Base-by-base conservation (phyloP, 2,888 invertebrate genomes). In the Chalcis sispes region DNA sequence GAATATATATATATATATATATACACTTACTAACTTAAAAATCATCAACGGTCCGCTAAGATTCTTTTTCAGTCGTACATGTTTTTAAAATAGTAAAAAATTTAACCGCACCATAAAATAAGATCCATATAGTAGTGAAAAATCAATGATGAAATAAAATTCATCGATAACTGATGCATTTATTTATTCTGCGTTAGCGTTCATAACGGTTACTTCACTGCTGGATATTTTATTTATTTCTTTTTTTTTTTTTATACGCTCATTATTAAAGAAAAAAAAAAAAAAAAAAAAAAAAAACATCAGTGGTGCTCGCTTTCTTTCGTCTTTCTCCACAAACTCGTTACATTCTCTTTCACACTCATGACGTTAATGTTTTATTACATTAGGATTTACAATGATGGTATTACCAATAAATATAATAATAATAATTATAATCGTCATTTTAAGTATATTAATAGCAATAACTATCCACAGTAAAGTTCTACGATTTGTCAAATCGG, bases 391-490 rank as follows among this genome's bases (percentile, higher is more conserved):
- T 77, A 72, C 69, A 77, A 48, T 62, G 27, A 59, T 54, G 58
- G 27, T 69, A 56, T 10, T 56, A 56, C 27, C 52, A 52, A 65
- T 59, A 32, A 69, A 20, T 46, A 20, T 50, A 40, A 50, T 73
- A 59, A 74, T 58, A 50, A 75, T 61, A 18, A 62, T 75, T 58
- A 75, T 70, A 23, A 59, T 69, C 50, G n/a, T 42, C 46, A 13
- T 64, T 56, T 25, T 69, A 75, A 62, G 52, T 67, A 65, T 65
- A 65, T 58, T 73, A 66, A 67, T 29, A 65, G 58, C 13, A 75
- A 77, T 70, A 75, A 72, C 66, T 76, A 76, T 76, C 67, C 72
- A 72, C 72, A 76, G 71, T 76, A 48, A 62, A 75, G 61, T 76
- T 67, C 15, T 40, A 48, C 48, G 50, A 67, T 72, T 66, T 76